These are phyloP conservation scores for Pipistrellus kuhlii DNA, from an alignment of 2,797 vertebrate species.

Conservation along the genomic window DNA sequence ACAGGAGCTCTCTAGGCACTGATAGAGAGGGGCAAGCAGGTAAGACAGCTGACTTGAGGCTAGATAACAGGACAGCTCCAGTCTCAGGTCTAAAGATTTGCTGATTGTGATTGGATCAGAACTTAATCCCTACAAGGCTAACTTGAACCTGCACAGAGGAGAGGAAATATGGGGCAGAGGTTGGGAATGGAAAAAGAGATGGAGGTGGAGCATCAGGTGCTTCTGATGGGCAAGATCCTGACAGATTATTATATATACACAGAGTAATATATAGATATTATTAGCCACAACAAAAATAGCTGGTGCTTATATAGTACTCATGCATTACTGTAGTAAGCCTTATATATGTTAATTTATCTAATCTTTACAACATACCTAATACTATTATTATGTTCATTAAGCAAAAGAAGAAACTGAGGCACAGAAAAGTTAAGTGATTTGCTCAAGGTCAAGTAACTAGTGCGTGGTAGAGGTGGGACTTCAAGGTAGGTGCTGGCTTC, in stretches of 20 bases:
- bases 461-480: background rate
- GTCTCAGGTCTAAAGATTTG: background rate
- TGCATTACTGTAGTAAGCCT: background rate
- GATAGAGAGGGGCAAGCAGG: background rate
- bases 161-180: background rate
- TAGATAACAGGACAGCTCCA: background rate
- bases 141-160: background rate
- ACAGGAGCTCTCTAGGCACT: background rate
- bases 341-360: background rate
- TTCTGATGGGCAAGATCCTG: background rate
- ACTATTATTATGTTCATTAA: background rate
- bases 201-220: background rate
- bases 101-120: constrained; percentile 4
- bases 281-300: background rate
- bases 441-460: background rate
- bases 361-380: background rate
- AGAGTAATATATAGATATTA: background rate
- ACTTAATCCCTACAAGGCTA: background rate
- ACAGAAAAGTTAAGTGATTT: constrained; percentile 54
- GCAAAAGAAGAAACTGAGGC: background rate
- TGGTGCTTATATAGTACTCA: background rate
- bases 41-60: background rate
- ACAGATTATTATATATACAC: background rate
- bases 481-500: constrained; percentile 2
- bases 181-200: background rate